Evolutionary conservation across 2,113 vertebrate genomes (phyloP), one percentile per base, ranked within the genome.

Genomic region (Bubo blakistoni): DNA sequence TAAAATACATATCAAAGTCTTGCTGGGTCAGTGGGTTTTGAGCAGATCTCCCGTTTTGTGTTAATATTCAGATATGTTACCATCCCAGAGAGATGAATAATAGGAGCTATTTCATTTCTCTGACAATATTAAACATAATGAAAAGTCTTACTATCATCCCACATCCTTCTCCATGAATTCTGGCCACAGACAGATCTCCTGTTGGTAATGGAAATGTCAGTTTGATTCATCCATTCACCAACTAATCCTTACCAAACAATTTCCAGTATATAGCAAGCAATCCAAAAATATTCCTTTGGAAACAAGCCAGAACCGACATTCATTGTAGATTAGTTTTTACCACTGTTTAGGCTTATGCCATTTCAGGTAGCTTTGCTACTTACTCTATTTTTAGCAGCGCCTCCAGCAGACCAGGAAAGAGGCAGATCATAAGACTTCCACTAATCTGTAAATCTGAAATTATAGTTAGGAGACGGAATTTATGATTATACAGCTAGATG

Each of bases 171-270:
- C 91, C 65, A 30, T 89, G 94, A 94, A 57, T 84, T 77, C 81
- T 18, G 32, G 86, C 93, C 94, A 77, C 91, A 93, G 78, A 54
- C 83, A 77, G 81, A n/a, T 94, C 92, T 96, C 96, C 61, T 80
- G 51, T 18, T 73, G 95, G 95, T 96, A 98, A 98, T 97, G 96
- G 96, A 98, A 97, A 96, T n/a, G 92, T 98, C 98, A 95, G 20
- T 88, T 94, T 98, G 98, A 98, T 97, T 98, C 97, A 97, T 96
- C 93, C 90, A 36, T 90, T 94, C 92, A 29, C 90, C 19, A 91
- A 15, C 40, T 9, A 94, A 80, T 76, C 81, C 29, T 54, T 29
- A 10, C 91, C 94, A 90, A 97, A 95, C 76, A 42, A 88, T 94
- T 95, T 96, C 93, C 74, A 94, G 72, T 25, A 66, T 66, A 34